A percentile compares a stretch with the other conserved stretches of the same genome.
phyloP scores from a whole-genome alignment of 2,113 vertebrate genomes.

The Dryoscopus gambensis region DNA sequence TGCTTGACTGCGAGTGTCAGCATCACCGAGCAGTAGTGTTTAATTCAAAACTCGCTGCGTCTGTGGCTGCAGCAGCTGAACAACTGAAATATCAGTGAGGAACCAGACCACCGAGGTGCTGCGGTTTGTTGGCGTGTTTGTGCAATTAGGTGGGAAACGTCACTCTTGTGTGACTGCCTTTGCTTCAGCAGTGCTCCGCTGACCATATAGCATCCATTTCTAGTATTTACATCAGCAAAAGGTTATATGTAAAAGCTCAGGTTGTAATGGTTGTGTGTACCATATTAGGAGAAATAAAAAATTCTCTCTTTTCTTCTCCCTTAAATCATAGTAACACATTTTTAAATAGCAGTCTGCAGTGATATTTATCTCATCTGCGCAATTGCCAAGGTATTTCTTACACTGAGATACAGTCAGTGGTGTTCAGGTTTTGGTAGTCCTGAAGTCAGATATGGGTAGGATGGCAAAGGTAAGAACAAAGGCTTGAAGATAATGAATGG shows the following conservation, averaged over 20 bases:
- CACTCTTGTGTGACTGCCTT: background rate
- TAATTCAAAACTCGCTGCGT: slow-evolving; percentile 46
- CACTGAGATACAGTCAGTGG: background rate
- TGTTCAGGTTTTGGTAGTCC: background rate
- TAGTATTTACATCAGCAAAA: background rate
- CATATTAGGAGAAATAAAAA: background rate
- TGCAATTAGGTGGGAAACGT: slow-evolving; percentile 26
- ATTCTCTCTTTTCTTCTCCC: background rate
- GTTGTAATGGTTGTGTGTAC: background rate
- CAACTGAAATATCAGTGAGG: slow-evolving; percentile 62
- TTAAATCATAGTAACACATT: background rate
- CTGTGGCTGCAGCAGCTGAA: slow-evolving; percentile 7
- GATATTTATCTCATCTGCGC: background rate
- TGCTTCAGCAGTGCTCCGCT: background rate
- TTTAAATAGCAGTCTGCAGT: background rate
- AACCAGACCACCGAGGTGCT: slow-evolving; percentile 45
- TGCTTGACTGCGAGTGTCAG: slow-evolving; percentile 70
- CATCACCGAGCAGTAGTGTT: slow-evolving; percentile 51
- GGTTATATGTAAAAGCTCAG: background rate
- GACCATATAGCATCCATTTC: background rate
- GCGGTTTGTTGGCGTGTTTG: slow-evolving; percentile 43
- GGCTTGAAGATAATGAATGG: background rate
- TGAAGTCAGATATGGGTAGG: background rate
- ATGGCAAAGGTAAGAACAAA: background rate
- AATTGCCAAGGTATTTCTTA: background rate